These are phyloP conservation scores for Eupithecia subumbrata DNA, from an alignment of 2,888 invertebrate species.

Conservation along the genomic window DNA sequence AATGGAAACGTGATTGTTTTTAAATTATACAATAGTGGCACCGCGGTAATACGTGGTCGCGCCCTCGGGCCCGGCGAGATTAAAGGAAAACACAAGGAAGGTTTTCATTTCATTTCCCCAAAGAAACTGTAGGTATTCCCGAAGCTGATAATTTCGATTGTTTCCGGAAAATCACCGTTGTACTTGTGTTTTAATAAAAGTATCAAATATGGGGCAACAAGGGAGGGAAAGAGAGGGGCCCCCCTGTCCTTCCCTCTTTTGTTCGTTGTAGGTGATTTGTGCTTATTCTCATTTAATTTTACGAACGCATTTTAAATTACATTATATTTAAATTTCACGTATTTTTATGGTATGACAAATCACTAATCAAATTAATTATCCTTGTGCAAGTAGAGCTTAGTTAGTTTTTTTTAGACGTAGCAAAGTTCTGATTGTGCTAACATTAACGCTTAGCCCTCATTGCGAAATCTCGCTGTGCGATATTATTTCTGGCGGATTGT, in stretches of 20 bases:
- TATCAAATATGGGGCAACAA: background rate
- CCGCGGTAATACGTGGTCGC: background rate
- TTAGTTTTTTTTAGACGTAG: too few relatives aligned
- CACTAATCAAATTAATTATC: too few relatives aligned
- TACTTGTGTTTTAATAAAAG: background rate
- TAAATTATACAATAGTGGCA: slow-evolving; percentile 2
- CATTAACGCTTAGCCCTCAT: too few relatives aligned
- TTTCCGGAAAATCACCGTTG: slow-evolving; percentile 4
- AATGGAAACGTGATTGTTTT: slow-evolving; percentile 7
- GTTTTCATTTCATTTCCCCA: slow-evolving; percentile 43
- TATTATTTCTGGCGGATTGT: too few relatives aligned
- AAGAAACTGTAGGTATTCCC: slow-evolving; percentile 13
- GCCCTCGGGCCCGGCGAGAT: slow-evolving; percentile 27
- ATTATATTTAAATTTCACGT: background rate
- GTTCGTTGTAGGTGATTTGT: background rate
- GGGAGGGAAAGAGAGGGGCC: background rate
- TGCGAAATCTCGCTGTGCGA: too few relatives aligned
- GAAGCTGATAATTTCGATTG: slow-evolving; percentile 7
- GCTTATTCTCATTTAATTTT: background rate
- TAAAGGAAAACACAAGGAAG: slow-evolving; percentile 42
- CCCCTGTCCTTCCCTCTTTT: background rate
- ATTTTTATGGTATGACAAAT: too few relatives aligned
- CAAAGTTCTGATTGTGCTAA: too few relatives aligned
- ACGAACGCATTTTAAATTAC: background rate
- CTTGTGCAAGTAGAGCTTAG: too few relatives aligned